phyloP scores from a whole-genome alignment of 2,113 vertebrate genomes.

The Sinocyclocheilus grahami region DNA sequence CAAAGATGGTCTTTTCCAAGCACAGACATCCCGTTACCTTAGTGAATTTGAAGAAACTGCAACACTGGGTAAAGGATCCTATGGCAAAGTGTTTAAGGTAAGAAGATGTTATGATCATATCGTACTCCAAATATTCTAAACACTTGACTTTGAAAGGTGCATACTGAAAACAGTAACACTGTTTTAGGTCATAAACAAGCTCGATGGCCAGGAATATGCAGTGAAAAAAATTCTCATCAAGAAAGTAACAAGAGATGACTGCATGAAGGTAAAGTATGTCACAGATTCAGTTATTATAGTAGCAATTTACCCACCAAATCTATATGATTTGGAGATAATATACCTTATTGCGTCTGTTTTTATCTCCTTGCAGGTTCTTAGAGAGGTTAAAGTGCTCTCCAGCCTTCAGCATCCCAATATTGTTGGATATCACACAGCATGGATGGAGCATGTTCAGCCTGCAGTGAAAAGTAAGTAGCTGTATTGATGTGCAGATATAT shows the following conservation, averaged over 20 bases:
- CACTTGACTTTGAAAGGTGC: neutral
- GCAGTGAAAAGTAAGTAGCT: constrained; percentile 59
- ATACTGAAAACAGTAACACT: neutral
- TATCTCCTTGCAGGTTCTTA: constrained; percentile 80
- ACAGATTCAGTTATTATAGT: neutral
- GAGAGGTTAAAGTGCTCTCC: constrained; percentile 94
- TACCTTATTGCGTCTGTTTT: neutral
- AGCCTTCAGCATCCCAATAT: constrained; percentile 89
- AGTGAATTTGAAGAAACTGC: constrained; percentile 93
- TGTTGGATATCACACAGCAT: constrained; percentile 96
- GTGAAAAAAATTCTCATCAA: constrained; percentile 97
- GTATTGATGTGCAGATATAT: neutral
- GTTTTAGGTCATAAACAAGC: constrained; percentile 91
- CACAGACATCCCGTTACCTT: constrained; percentile 91
- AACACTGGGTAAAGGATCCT: constrained; percentile 89
- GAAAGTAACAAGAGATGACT: constrained; percentile 88
- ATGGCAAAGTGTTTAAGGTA: constrained; percentile 96
- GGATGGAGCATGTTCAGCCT: constrained; percentile 93
- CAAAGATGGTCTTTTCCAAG: constrained; percentile 85
- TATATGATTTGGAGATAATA: neutral
- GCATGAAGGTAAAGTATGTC: constrained; percentile 85
- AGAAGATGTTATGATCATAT: neutral
- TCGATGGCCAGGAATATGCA: constrained; percentile 93
- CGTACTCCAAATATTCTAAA: neutral
- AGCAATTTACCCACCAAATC: neutral